Evolutionary conservation across 1,140 invertebrate species (phyloP).

Genomic region (Orchesella cincta): DNA sequence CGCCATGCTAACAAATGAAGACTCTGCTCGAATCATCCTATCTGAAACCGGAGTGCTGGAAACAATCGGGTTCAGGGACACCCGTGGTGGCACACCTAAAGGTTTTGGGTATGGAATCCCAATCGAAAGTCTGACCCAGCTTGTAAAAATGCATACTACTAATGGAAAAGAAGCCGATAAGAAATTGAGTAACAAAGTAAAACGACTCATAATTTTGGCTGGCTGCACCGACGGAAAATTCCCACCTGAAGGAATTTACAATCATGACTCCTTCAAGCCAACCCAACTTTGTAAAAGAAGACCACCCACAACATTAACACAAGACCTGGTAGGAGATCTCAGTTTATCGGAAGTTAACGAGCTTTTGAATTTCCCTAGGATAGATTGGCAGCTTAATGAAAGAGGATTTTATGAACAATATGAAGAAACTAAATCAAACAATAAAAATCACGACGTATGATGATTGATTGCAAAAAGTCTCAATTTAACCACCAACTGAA

Average conservation of each 20-base stretch:
- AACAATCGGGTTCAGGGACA: not conserved
- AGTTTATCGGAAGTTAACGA: not conserved
- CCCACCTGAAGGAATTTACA: not conserved
- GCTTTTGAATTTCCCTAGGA: not conserved
- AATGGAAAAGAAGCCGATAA: too few relatives aligned
- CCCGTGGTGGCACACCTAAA: not conserved
- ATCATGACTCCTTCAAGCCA: not conserved
- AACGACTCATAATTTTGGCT: not conserved
- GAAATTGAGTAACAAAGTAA: not conserved
- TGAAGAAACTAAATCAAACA: too few relatives aligned
- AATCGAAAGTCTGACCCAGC: not conserved
- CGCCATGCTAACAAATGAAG: constrained; percentile 15
- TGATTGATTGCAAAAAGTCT: too few relatives aligned
- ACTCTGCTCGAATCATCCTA: not conserved
- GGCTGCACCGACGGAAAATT: not conserved
- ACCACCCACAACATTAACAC: not conserved
- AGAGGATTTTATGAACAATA: not conserved
- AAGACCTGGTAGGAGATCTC: not conserved
- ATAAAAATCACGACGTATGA: too few relatives aligned
- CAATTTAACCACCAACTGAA: too few relatives aligned
- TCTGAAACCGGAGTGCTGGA: not conserved
- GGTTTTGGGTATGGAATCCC: constrained; percentile 4
- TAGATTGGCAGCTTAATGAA: not conserved
- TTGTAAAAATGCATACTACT: too few relatives aligned
- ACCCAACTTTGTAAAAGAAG: not conserved